Base-by-base conservation (phyloP, 2,888 invertebrate genomes). In the Tortrix viridana region DNA sequence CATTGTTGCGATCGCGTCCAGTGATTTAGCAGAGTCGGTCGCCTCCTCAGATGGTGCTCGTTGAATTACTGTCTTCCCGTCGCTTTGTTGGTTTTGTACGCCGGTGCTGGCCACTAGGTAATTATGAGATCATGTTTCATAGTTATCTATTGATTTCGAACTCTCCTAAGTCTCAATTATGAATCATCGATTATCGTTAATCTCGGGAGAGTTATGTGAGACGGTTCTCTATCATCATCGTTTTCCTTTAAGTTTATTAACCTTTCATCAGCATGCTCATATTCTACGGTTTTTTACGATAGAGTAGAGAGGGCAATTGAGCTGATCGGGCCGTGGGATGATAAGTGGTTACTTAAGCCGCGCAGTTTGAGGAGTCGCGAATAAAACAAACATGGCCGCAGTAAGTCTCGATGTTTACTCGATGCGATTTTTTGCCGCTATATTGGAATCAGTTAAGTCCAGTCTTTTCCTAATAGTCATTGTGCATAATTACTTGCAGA, bases 101-200 rank as follows among this genome's bases (percentile, higher is more conserved):
- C 75, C 80, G 79, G 81, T 82, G 77, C 75, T 78, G 70, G 78
- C 77, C 77, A 81, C 82, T 37, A 53, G 58, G 57, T 87, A 87
- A 90, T 90, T 90, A 90, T 86, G 84, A 85, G 85, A 88, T 89
- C 88, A 88, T 88, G 86, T 85, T 87, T 86, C 85, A 81, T 86
- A 84, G 81, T 86, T 84, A 85, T 84, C 84, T 84, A 88, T 85
- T 86, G 87, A 86, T 89, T 88, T 84, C 84, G 87, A 87, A 82
- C 82, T 84, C 77, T 82, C 76, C 82, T 75, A 86, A 85, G 84
- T 85, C 85, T 88, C 84, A 86, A 87, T 88, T 89, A 86, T 84
- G 85, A 87, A 80, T 86, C 85, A 86, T 82, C 79, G 83, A 86
- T 88, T 85, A 86, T 85, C 79, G 81, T 79, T 75, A 72, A 74